Evolutionary conservation across 2,797 vertebrate genomes (phyloP).

Genomic region (Lutjanus argentimaculatus): DNA sequence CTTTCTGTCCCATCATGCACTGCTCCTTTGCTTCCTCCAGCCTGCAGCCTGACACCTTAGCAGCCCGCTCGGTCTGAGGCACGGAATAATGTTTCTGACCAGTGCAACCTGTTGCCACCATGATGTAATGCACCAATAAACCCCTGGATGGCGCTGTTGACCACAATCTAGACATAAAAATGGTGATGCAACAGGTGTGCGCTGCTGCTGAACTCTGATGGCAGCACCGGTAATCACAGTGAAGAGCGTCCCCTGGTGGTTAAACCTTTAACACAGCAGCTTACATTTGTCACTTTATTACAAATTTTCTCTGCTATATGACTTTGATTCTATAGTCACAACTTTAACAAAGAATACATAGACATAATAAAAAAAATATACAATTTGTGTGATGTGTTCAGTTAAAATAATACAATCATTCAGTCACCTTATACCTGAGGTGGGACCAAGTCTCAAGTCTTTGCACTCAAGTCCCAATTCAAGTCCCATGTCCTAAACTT

Average conservation of each 20-base stretch:
- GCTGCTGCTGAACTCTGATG: not conserved
- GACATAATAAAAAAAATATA: too few species aligned
- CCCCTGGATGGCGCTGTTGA: constrained; percentile 22
- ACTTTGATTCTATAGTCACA: not conserved
- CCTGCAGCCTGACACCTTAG: constrained; percentile 32
- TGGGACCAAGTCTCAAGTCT: too few species aligned
- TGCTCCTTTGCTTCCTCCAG: constrained; percentile 81
- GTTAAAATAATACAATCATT: not conserved
- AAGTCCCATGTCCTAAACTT: too few species aligned
- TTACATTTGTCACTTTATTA: not conserved
- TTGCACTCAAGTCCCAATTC: too few species aligned
- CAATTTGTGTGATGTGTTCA: not conserved
- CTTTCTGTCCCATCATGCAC: constrained; percentile 90
- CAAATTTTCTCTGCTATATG: not conserved
- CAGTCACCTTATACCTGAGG: too few species aligned
- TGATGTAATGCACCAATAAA: not conserved
- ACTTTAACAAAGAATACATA: not conserved
- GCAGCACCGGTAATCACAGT: not conserved
- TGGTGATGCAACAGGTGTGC: not conserved
- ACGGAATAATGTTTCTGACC: not conserved
- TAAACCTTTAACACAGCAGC: too few species aligned
- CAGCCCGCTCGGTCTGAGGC: constrained; percentile 30
- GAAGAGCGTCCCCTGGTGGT: constrained; percentile 6
- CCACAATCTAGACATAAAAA: not conserved
- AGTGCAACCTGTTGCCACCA: not conserved